A percentile compares a stretch with the other conserved stretches of the same genome.
These are phyloP conservation scores for Pachyuromys duprasi DNA, from an alignment of 2,797 vertebrate species.

Conservation along the genomic window DNA sequence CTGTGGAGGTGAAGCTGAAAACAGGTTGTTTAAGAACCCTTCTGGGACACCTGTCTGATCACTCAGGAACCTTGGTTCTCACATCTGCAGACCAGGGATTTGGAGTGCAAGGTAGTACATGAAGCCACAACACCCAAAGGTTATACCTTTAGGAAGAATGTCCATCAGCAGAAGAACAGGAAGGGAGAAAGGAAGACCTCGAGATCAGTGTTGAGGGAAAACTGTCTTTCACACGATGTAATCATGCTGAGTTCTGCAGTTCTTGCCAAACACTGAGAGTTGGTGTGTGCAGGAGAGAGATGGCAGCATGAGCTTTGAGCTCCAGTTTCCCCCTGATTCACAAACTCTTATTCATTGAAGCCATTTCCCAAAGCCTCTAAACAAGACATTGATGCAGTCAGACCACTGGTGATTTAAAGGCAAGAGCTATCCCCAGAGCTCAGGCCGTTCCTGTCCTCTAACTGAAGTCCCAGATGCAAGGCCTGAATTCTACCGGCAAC, in stretches of 20 bases:
- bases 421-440: no score
- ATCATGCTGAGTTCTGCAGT: not conserved
- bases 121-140: not conserved
- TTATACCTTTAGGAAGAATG: not conserved
- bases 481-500: not conserved
- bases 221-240: not conserved
- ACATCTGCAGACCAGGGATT: not conserved
- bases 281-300: not conserved
- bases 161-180: no score
- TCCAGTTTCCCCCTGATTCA: not conserved
- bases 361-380: not conserved
- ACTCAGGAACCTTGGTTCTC: not conserved
- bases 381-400: not conserved
- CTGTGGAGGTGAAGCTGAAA: not conserved
- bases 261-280: not conserved
- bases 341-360: no score
- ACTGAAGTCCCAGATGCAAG: not conserved
- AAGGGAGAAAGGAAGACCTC: not conserved
- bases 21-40: fast-evolving
- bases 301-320: not conserved
- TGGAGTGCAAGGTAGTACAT: not conserved
- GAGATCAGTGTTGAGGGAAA: not conserved
- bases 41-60: not conserved
- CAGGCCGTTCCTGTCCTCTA: not conserved
- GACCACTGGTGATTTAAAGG: not conserved